Conservation (phyloP, 2,888 invertebrate species). For the Dione vanillae region DNA sequence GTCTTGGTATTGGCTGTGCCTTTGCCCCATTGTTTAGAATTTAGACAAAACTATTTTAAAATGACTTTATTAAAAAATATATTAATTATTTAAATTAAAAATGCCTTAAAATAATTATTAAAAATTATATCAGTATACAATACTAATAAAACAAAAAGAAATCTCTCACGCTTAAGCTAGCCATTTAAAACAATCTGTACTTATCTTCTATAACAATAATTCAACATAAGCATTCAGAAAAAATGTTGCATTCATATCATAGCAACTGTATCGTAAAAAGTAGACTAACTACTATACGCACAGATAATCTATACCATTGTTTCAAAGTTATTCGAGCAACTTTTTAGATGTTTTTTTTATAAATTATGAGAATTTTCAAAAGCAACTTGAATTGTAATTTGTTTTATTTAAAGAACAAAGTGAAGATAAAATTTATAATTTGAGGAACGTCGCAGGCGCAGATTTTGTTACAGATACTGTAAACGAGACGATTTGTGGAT, state of each 20-base stretch:
- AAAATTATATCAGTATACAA: not conserved
- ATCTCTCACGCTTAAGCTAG: not conserved
- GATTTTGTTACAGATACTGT: too few species aligned
- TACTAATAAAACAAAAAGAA: slow-evolving; percentile 9
- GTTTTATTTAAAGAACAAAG: not conserved
- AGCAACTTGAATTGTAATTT: too few species aligned
- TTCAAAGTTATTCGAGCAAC: not conserved
- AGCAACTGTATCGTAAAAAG: slow-evolving; percentile 12
- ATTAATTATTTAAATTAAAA: too few species aligned
- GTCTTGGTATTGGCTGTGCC: too few species aligned
- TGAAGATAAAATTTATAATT: too few species aligned
- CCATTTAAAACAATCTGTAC: slow-evolving; percentile 4
- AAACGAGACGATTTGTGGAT: too few species aligned
- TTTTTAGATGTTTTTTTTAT: not conserved
- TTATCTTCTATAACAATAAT: slow-evolving; percentile 13
- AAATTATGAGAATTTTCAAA: slow-evolving; percentile 1
- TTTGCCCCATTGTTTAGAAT: not conserved
- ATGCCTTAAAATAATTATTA: too few species aligned
- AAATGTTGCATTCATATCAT: slow-evolving; percentile 11
- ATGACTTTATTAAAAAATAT: too few species aligned
- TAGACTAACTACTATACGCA: slow-evolving; percentile 1
- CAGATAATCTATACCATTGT: slow-evolving; percentile 1
- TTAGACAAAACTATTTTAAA: too few species aligned
- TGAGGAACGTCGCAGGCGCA: too few species aligned
- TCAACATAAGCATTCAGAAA: slow-evolving; percentile 1